Conservation (phyloP, 2,888 invertebrate genomes). For the Synergus japonicus region DNA sequence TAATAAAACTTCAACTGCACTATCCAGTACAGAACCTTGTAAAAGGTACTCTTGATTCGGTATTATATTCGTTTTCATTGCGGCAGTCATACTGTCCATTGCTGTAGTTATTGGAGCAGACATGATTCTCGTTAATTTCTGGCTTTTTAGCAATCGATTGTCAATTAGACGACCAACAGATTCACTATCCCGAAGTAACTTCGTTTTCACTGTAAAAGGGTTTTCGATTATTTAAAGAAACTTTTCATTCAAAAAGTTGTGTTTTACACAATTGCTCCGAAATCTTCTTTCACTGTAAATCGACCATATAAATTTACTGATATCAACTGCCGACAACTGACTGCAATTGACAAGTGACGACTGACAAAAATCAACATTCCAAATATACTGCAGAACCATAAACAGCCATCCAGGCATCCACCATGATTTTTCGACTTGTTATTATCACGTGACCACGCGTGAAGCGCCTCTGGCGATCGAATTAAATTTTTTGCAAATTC, state of each 20-base stretch:
- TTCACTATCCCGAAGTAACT: neutral
- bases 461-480: neutral
- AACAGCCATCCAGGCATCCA: too few species aligned
- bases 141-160: neutral
- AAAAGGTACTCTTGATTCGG: slow-evolving; percentile 96
- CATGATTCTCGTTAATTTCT: slow-evolving; percentile 58
- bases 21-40: slow-evolving; percentile 95
- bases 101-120: slow-evolving; percentile 82
- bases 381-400: too few species aligned
- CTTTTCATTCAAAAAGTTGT: neutral
- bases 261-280: neutral
- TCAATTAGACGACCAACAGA: neutral
- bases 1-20: slow-evolving; percentile 92
- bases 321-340: too few species aligned
- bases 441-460: neutral
- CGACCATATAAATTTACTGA: too few species aligned
- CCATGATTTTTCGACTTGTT: neutral
- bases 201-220: neutral
- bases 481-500: neutral
- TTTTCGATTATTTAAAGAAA: neutral
- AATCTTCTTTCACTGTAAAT: neutral
- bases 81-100: slow-evolving; percentile 87
- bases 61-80: slow-evolving; percentile 90
- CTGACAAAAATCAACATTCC: too few species aligned
- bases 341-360: too few species aligned